These are phyloP conservation scores for Capreolus pygargus DNA, from an alignment of 2,113 vertebrate genomes.

Conservation along the genomic window DNA sequence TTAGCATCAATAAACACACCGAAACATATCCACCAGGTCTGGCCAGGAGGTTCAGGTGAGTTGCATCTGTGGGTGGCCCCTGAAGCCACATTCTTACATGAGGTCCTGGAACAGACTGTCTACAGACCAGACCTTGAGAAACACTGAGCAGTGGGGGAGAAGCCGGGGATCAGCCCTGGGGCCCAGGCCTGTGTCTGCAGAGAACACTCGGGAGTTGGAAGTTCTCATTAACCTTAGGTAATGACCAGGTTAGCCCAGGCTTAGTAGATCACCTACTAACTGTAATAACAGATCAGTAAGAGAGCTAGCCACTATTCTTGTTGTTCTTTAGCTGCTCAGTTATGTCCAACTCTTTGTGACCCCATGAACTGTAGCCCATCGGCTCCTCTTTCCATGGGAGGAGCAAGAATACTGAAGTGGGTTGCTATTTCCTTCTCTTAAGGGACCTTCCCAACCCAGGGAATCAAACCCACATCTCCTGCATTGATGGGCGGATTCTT, in stretches of 20 bases:
- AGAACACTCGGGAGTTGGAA: not conserved
- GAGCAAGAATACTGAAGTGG: not conserved
- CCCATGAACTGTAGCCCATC: not conserved
- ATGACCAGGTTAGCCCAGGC: not conserved
- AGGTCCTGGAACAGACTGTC: not conserved
- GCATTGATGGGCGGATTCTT: not conserved
- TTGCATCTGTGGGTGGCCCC: too few relatives aligned
- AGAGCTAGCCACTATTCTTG: not conserved
- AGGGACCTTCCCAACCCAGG: not conserved
- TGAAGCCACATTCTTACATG: not conserved
- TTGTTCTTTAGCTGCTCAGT: not conserved
- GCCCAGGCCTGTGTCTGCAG: not conserved
- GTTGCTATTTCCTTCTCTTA: not conserved
- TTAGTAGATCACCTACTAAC: not conserved
- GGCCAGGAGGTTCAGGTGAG: not conserved
- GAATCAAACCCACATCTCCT: not conserved
- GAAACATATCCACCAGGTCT: not conserved
- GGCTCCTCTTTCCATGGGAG: not conserved
- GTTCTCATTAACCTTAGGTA: not conserved
- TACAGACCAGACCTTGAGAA: not conserved
- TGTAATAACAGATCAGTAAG: not conserved
- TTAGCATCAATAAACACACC: not conserved
- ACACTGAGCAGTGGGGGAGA: not conserved
- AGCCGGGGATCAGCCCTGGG: not conserved
- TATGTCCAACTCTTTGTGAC: too few relatives aligned